These are phyloP conservation scores for Orbicella faveolata DNA, from an alignment of 64 coral and sea anemone genomes.

Conservation along the genomic window DNA sequence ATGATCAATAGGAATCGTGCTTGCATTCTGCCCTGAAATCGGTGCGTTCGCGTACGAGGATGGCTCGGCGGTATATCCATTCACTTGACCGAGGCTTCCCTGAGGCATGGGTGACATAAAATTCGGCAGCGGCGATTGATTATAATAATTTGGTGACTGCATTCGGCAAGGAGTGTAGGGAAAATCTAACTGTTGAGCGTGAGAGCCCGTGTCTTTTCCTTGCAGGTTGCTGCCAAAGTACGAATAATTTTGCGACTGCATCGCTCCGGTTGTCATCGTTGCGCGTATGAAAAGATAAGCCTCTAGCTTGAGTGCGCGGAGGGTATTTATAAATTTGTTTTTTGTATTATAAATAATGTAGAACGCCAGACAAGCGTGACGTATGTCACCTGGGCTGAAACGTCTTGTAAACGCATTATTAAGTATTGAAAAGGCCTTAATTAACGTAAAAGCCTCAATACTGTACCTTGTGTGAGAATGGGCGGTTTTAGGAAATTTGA, in stretches of 20 bases:
- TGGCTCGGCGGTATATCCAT: slow-evolving; percentile 87
- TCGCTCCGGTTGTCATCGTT: slow-evolving; percentile 85
- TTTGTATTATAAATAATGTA: slow-evolving; percentile 98
- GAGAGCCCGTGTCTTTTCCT: slow-evolving; percentile 57
- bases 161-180: slow-evolving; percentile 96
- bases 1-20: slow-evolving; percentile 62
- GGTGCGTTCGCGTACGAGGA: slow-evolving; percentile 68
- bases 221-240: slow-evolving; percentile 67
- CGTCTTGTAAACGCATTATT: slow-evolving; percentile 94
- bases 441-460: slow-evolving; percentile 95
- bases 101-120: slow-evolving; percentile 85
- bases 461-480: slow-evolving; percentile 74
- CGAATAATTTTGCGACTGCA: slow-evolving; percentile 94
- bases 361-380: slow-evolving; percentile 99
- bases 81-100: slow-evolving; percentile 82
- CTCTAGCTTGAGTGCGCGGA: slow-evolving; percentile 44
- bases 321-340: slow-evolving; percentile 98
- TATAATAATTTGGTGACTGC: slow-evolving; percentile 97
- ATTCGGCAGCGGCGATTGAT: slow-evolving; percentile 83
- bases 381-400: slow-evolving; percentile 98
- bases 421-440: slow-evolving; percentile 94
- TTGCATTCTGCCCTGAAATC: slow-evolving; percentile 59
- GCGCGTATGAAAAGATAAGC: slow-evolving; percentile 69
- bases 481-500: slow-evolving; percentile 68
- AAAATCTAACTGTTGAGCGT: slow-evolving; percentile 87